Evolutionary conservation across 2,888 invertebrate species (phyloP).

Genomic region (Himalopsyche japonica): DNA sequence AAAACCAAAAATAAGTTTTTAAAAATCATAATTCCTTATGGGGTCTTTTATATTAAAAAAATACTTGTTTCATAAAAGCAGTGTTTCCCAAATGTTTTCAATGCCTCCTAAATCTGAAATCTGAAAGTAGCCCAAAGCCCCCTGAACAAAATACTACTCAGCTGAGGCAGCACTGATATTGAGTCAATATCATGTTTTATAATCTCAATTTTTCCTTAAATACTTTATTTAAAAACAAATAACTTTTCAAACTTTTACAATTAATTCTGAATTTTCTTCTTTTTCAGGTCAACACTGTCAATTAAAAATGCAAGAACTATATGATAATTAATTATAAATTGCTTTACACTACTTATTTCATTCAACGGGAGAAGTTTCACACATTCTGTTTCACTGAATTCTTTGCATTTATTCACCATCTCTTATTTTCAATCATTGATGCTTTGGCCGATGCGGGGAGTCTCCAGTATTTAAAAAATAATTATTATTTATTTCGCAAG

Average conservation of each 20-base stretch:
- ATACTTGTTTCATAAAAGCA: too few relatives aligned
- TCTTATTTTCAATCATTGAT: neutral
- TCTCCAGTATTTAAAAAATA: neutral
- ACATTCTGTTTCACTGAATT: neutral
- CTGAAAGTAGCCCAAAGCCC: too few relatives aligned
- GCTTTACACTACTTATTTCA: conserved; percentile 3
- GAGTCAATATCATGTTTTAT: too few relatives aligned
- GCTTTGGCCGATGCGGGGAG: neutral
- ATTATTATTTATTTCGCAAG: conserved; percentile 13
- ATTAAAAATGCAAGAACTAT: conserved; percentile 9
- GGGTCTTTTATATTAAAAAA: too few relatives aligned
- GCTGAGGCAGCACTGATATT: too few relatives aligned
- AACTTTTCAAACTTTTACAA: neutral
- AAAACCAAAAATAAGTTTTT: too few relatives aligned
- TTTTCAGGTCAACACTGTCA: conserved; percentile 30
- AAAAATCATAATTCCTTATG: too few relatives aligned
- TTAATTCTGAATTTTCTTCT: neutral
- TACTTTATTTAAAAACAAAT: neutral
- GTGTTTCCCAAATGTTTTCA: too few relatives aligned
- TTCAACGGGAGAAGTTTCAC: neutral
- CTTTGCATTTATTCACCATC: neutral
- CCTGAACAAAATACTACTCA: too few relatives aligned
- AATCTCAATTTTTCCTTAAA: neutral
- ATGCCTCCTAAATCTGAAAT: too few relatives aligned
- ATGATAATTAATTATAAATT: neutral